Base-by-base conservation (phyloP, 2,888 invertebrate genomes). In the Habrosyne pyritoides region DNA sequence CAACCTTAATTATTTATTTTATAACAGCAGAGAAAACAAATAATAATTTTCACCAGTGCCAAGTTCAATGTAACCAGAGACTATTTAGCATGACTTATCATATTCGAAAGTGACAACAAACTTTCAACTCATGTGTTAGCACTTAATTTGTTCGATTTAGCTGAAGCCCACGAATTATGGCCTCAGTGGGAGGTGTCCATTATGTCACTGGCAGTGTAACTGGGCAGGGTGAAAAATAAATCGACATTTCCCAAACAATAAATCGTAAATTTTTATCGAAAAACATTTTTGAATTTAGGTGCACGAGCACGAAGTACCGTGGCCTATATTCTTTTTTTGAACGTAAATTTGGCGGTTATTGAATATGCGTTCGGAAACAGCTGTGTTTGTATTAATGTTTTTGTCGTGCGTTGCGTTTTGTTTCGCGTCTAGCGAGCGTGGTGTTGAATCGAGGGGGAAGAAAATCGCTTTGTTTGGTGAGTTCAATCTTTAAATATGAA, bases 381-480 rank as follows among this genome's bases (percentile, higher is more conserved):
- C 28, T 50, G 64, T 77, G 52, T 48, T 71, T 49, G 49, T 78
- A 56, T 56, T 78, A 56, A 57, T 77, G 47, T 54, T 77, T 33
- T 54, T 64, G 21, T 48, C 52, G 14, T 70, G 57, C 53, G 51
- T 79, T 28, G 60, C 67, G 28, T 53, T 66, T 3, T 74, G 80
- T 69, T 75, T 74, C 46, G 80, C 78, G 2, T 55, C 66, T 47
- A 52, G 56, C 2, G 71, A 73, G 42, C 66, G 59, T 53, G 73
- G 71, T 18, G 60, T 84, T 2, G 89, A 89, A 70, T 61, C 77
- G 8, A 79, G 89, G 71, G 89, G 89, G 21, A 89, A 90, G 71
- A 89, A 91, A 73, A 84, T 87, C 42, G 89, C 83, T 22, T 59
- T 89, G 10, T 81, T 83, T 53, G 81, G 91, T 91, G 70, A 89